Evolutionary conservation across 2,113 vertebrate genomes (phyloP), one percentile per base, ranked within the genome.

Genomic region (Lagopus leucura): DNA sequence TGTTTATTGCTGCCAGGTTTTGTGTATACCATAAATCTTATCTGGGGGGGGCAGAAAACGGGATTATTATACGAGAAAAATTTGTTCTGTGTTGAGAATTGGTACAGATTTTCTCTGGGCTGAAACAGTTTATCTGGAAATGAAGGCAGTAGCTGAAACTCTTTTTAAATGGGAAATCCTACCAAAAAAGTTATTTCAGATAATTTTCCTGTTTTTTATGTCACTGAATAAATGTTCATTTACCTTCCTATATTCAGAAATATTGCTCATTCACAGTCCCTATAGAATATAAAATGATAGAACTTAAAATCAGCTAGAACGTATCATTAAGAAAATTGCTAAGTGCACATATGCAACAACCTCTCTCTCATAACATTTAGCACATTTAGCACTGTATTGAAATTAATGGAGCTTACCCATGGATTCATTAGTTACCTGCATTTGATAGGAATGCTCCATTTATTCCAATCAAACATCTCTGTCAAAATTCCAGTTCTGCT

Each of bases 381-480:
- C 42, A 92, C 50, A 89, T 69, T 90, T 71, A 78, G 34, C 79
- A 61, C 30, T 50, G n/a, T 64, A 93, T 47, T 96, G 82, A 92
- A 96, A 96, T 67, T 93, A 96, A 93, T 86, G 80, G 63, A 38
- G 40, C 43, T 95, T 84, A 87, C 43, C 66, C 88, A 58, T 80
- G 64, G 82, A 94, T 96, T 96, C 83, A 92, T 92, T 94, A 96
- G 70, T 50, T 86, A 60, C 34, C 54, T 92, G 65, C 25, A 90
- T 89, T 96, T 94, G 14, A 94, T 45, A 75, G 58, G 60, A 94
- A 95, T 2, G 24, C 50, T 93, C 72, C 77, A 91, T 81, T 96
- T 94, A 85, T 94, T 95, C 93, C 89, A 93, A 95, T 90, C 88
- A 82, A 94, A 45, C 34, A 81, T 81, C 75, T 93, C 82, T 94